A percentile compares a stretch with the other conserved stretches of the same genome.
Evolutionary conservation across 2,113 vertebrate genomes (phyloP).

Genomic region (Oryzias celebensis): DNA sequence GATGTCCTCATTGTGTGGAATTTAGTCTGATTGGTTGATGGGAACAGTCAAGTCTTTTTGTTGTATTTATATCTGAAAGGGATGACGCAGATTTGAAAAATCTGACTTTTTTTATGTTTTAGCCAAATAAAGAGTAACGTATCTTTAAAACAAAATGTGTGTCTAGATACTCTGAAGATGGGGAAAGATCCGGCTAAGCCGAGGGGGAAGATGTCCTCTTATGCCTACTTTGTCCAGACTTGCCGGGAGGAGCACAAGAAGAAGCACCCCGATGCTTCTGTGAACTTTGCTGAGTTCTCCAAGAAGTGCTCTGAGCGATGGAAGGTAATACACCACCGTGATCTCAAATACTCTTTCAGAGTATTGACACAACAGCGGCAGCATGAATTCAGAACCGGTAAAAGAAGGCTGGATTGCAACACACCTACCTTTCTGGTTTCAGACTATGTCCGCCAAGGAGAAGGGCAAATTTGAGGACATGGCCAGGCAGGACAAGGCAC

Average conservation of each 20-base stretch:
- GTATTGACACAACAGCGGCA: too few relatives aligned
- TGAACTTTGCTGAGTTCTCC: constrained; percentile 96
- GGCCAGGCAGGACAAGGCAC: constrained; percentile 93
- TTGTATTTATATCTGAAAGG: not conserved
- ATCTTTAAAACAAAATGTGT: not conserved
- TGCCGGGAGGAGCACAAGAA: constrained; percentile 98
- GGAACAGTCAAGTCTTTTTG: too few relatives aligned
- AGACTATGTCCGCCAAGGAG: constrained; percentile 97
- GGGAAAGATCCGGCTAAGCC: constrained; percentile 93
- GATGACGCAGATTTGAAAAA: not conserved
- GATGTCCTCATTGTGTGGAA: too few relatives aligned
- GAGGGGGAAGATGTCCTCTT: constrained; percentile 97
- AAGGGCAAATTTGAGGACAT: constrained; percentile 97
- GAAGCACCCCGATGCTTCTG: constrained; percentile 93
- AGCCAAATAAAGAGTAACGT: too few relatives aligned
- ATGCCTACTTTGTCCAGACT: constrained; percentile 96
- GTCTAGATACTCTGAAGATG: constrained; percentile 81
- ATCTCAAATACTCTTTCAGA: not conserved
- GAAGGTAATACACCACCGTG: constrained; percentile 79
- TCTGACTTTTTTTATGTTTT: too few relatives aligned
- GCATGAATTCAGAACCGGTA: too few relatives aligned
- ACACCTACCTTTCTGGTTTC: constrained; percentile 27
- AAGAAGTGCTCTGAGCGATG: constrained; percentile 97
- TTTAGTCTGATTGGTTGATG: too few relatives aligned
- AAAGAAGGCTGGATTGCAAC: not conserved